A percentile compares a stretch with the other conserved stretches of the same genome.
Evolutionary conservation across 2,113 vertebrate genomes (phyloP).

Genomic region (Dipodomys merriami): DNA sequence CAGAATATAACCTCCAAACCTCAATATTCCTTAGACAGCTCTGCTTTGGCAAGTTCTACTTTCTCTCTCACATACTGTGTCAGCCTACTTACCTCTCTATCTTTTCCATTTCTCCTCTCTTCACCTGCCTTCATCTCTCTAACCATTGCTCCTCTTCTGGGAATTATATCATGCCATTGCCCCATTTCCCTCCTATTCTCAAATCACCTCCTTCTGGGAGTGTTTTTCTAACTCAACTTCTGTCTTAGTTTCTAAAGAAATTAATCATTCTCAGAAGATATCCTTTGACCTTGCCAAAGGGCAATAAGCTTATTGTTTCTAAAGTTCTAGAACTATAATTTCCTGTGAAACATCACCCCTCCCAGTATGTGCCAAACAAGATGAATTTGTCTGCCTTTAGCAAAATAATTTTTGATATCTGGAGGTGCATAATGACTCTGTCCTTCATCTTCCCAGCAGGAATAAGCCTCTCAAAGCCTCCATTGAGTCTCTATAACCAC

Average conservation of each 20-base stretch:
- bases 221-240: constrained; percentile 22
- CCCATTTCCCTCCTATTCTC: constrained; percentile 35
- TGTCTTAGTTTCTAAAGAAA: constrained; percentile 43
- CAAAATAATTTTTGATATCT: not conserved
- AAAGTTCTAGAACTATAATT: constrained; percentile 49
- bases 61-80: not conserved
- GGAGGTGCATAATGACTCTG: not conserved
- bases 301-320: constrained; percentile 25
- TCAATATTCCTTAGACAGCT: not conserved
- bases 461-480: not conserved
- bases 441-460: not conserved
- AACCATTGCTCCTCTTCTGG: not conserved
- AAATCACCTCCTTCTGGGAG: constrained; percentile 35
- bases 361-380: not conserved
- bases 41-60: not conserved
- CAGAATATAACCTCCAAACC: not conserved
- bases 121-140: not conserved
- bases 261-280: constrained; percentile 43
- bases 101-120: not conserved
- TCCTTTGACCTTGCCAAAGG: constrained; percentile 53
- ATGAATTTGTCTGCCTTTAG: not conserved
- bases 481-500: not conserved
- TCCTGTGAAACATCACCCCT: not conserved
- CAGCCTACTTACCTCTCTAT: not conserved
- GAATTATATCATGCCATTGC: not conserved